Conservation (phyloP, 2,888 invertebrate genomes). For the Caenorhabditis panamensis region DNA sequence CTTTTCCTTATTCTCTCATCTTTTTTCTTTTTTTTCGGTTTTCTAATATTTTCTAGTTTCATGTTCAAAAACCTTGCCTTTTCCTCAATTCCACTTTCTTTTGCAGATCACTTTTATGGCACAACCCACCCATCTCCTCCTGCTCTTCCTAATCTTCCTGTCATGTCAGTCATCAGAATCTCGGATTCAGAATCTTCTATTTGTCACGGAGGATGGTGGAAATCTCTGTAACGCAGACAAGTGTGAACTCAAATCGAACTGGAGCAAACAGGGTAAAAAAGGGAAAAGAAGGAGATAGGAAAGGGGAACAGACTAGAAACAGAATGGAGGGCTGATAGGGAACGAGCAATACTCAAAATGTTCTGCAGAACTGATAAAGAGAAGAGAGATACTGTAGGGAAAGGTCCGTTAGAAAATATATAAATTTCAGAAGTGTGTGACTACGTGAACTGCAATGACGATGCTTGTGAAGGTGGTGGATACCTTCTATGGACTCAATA, state of each 20-base stretch:
- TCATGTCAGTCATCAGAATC: constrained; percentile 5
- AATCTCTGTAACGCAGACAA: constrained; percentile 37
- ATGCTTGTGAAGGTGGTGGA: constrained; percentile 76
- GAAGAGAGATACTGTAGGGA: not conserved
- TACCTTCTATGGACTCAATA: constrained; percentile 72
- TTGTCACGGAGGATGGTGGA: constrained; percentile 6
- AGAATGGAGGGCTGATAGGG: constrained; percentile 10
- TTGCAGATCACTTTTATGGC: constrained; percentile 48
- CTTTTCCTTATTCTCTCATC: not conserved
- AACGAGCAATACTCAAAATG: not conserved
- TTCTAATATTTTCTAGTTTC: no score
- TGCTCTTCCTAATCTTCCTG: not conserved
- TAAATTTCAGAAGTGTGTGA: constrained; percentile 56
- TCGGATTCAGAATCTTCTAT: not conserved
- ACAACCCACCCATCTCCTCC: constrained; percentile 1
- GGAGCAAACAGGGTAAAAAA: constrained; percentile 40
- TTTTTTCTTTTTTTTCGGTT: not conserved
- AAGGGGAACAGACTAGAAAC: constrained; percentile 6
- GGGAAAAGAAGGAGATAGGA: not conserved
- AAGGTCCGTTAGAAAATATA: no score
- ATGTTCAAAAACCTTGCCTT: no score
- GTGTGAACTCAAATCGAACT: constrained; percentile 48
- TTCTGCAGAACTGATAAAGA: no score
- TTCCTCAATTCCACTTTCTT: not conserved
- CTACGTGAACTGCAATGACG: constrained; percentile 68